Evolutionary conservation across 2,888 invertebrate genomes (phyloP).

Genomic region (Caenorhabditis macrosperma): DNA sequence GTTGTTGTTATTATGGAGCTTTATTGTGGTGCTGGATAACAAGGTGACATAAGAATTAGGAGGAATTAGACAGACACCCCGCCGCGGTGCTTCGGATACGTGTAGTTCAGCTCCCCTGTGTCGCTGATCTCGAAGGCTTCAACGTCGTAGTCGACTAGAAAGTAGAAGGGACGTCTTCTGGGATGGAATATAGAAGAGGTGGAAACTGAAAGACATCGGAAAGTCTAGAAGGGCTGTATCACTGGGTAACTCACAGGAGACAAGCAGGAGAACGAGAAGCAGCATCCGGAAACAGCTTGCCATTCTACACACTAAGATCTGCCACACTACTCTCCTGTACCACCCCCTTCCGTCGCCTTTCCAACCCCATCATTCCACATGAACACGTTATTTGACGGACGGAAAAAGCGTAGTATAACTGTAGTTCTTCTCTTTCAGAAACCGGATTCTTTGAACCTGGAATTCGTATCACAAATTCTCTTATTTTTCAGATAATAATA

Average conservation of each 20-base stretch:
- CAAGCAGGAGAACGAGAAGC: slow-evolving; percentile 1
- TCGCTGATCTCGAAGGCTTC: slow-evolving; percentile 54
- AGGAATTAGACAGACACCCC: slow-evolving; percentile 13
- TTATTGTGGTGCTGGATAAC: neutral
- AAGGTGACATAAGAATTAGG: too few species aligned
- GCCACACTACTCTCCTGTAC: neutral
- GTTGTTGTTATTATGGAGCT: slow-evolving; percentile 3
- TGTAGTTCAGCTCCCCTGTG: slow-evolving; percentile 48
- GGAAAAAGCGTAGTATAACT: slow-evolving; percentile 13
- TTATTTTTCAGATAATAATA: slow-evolving; percentile 4
- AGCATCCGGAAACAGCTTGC: neutral
- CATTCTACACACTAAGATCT: neutral
- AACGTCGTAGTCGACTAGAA: slow-evolving; percentile 53
- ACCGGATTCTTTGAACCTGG: neutral
- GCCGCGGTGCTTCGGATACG: slow-evolving; percentile 40
- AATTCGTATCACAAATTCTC: neutral
- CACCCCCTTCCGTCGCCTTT: neutral
- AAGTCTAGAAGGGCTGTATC: neutral
- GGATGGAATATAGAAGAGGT: slow-evolving; percentile 8
- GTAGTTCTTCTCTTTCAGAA: slow-evolving; percentile 18
- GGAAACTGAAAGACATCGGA: slow-evolving; percentile 15
- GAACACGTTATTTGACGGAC: slow-evolving; percentile 1
- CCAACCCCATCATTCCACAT: slow-evolving; percentile 29
- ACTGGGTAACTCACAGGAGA: slow-evolving; percentile 18
- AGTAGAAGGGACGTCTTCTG: slow-evolving; percentile 48